Base-by-base conservation (phyloP, 2,888 invertebrate genomes). In the Prenolepis imparis region DNA sequence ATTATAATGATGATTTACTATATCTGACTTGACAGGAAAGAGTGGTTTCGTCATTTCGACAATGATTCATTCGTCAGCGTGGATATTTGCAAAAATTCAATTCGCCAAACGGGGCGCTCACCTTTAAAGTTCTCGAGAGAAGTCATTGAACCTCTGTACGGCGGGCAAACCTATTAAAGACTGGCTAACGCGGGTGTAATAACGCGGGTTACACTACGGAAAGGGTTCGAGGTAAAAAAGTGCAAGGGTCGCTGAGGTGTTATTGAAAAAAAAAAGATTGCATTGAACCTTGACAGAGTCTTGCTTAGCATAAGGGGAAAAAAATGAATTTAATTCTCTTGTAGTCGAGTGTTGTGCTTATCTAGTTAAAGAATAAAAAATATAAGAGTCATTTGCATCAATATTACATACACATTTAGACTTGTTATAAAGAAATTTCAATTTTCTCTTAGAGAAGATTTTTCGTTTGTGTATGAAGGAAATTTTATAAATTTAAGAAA, bases 121-220 rank as follows among this genome's bases (percentile, higher is more conserved):
- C 77, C 88, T 89, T 90, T 88, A 90, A 90, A 84, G 83, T 86
- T 84, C 77, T 78, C 66, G 78, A 64, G 87, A 84, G 74, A 85
- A 85, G 88, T 86, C 88, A 90, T 90, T 84, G 90, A 88, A 90
- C 90, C 83, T 84, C 55, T 44, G 61, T 57, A 61, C 64, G 28
- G 28, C 81, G 70, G 85, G 84, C 84, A 84, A 89, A 88, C 87
- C 84, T 88, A 86, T 91, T 91, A 90, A 89, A 91, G 91, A 91
- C 83, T 88, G 70, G 84, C 80, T 81, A 68, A 72, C 83, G 90
- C 87, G 82, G 85, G 87, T 84, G 83, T 81, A 87, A 75, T 81
- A 55, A 83, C 86, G 88, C 84, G 88, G 67, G 85, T 88, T 74
- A 83, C 86, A 63, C 86, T 83, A 83, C 82, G 82, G 82, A 36